Percentiles rank a stretch among this genome's conserved stretches.
Conservation (phyloP, 2,888 invertebrate genomes). For the Apodemia hepburni region DNA sequence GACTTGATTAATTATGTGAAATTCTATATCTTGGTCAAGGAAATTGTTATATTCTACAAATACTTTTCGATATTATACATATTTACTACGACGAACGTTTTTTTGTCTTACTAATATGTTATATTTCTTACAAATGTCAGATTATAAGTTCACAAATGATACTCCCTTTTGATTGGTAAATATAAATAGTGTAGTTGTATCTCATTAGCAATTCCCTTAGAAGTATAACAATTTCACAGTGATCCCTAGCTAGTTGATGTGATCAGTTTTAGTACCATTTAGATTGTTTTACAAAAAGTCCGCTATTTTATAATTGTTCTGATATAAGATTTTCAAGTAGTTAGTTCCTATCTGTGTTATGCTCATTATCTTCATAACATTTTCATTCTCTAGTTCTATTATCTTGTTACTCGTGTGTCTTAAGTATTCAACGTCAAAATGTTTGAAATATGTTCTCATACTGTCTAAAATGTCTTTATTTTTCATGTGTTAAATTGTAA, state of each 20-base stretch:
- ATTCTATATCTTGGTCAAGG: constrained; percentile 29
- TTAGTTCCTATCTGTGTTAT: constrained; percentile 10
- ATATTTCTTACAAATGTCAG: constrained; percentile 12
- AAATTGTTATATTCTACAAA: constrained; percentile 38
- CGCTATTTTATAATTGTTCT: not conserved
- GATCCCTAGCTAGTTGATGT: constrained; percentile 5
- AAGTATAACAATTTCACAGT: constrained; percentile 9
- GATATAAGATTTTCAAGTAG: constrained; percentile 4
- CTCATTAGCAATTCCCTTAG: constrained; percentile 7
- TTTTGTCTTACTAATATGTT: not conserved
- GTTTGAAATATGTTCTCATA: not conserved
- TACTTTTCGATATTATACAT: not conserved
- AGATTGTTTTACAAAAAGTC: not conserved
- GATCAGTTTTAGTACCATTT: not conserved
- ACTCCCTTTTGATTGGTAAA: not conserved
- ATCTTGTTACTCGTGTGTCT: not conserved
- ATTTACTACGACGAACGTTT: not conserved
- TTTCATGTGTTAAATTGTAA: not conserved
- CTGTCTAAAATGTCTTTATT: not conserved
- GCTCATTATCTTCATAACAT: constrained; percentile 10
- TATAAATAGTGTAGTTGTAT: not conserved
- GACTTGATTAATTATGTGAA: constrained; percentile 25
- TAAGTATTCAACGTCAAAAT: not conserved
- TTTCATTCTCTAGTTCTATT: constrained; percentile 10
- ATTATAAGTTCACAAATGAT: not conserved